Base-by-base conservation (phyloP, 2,888 invertebrate species). In the Druceiella hillmani region DNA sequence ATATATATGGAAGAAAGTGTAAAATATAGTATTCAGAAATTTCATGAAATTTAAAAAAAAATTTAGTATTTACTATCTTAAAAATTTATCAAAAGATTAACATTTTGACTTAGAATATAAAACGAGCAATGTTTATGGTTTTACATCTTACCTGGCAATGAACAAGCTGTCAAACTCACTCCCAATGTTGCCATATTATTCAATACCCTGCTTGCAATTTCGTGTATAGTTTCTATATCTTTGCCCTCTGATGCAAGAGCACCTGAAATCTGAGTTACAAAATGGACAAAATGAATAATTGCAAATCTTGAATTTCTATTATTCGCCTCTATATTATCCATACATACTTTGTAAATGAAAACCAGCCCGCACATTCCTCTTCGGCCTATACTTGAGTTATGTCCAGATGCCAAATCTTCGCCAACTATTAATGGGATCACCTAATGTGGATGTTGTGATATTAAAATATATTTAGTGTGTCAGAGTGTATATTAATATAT, bases 141-240 rank as follows among this genome's bases (percentile, higher is more conserved):
- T 9, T n/a, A n/a, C n/a, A n/a, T 13, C 39, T 45, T 47, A 70
- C 77, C 78, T 36, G 85, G 86, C 20, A 86, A 58, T 7, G 79
- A 78, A 52, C 85, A 85, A 0, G 83, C 74, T 28, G 71, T 71
- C 28, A 87, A 59, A 34, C 80, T 79, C 4, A 87, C 68, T 2
- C 86, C 84, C 33, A 85, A 74, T 0, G 87, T 87, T 0, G 80
- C 80, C 65, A 79, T 68, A 47, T 73, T 64, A 26, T 69, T 59
- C 38, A 72, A 64, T 1, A 76, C 61, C 27, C 66, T 61, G 2
- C 52, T 54, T 12, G 76, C 74, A 45, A 64, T 59, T 4, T 61
- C 46, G 32, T 61, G 61, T 13, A 88, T 81, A 17, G 78, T 74
- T 1, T 64, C 55, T 39, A 88, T 54, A 16, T 66, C 61, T 37